Base-by-base conservation (phyloP, 2,113 vertebrate species). In the Burhinus bistriatus region DNA sequence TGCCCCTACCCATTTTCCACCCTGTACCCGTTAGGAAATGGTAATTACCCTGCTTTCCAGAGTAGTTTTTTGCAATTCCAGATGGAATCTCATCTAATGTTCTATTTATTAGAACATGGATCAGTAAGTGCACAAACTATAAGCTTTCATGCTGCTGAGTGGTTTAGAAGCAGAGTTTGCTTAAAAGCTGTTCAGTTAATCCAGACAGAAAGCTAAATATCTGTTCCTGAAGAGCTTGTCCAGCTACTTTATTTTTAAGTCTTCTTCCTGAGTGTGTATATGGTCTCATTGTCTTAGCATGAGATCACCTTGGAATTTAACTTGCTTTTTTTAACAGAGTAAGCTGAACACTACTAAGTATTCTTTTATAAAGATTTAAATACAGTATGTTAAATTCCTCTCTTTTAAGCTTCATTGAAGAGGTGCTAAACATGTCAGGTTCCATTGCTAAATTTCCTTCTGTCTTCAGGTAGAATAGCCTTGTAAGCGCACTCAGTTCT, bases 1-100 rank as follows among this genome's bases (percentile, higher is more conserved):
- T 0, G 5, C 23, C 15, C 8, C 16, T 12, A 9, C 42, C 30
- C 11, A n/a, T 21, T 49, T 52, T 15, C 3, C 2, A 15, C 25
- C 5, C 12, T 10, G 1, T 29, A 42, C 10, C 12, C 6, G 7
- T 51, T 61, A 69, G 32, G 32, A 38, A 59, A 1, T 13, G 18
- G 30, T 42, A 42, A 16, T 51, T 66, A 15, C 1, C 6, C 30
- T 42, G 29, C 40, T 85, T 75, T 55, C 21, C 14, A 57, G n/a
- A 18, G 42, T 36, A 36, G 9, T 51, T 69, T 68, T 59, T 51
- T 30, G 6, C 57, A 51, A 23, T 72, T 52, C 30, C 45, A 29
- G 61, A 61, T 6, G 42, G 23, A 22, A 71, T 51, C 13, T 59
- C 6, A 11, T 59, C 9, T 42, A n/a, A 17, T 34, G 11, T 61